Percentiles rank a stretch among this genome's conserved stretches.
Evolutionary conservation across 2,797 vertebrate species (phyloP).

Genomic region (Anableps anableps): DNA sequence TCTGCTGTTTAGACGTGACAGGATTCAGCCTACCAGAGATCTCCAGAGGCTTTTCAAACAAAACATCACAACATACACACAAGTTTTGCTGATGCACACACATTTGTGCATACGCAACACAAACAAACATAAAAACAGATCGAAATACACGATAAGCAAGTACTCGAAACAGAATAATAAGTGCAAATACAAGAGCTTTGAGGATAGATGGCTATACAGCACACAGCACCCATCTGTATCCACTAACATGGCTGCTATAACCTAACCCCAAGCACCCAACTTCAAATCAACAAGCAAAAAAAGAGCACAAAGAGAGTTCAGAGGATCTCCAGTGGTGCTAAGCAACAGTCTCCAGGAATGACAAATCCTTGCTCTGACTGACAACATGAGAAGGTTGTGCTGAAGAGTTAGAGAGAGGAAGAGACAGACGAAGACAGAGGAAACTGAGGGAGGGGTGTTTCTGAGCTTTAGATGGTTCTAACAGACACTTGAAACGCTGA

Average conservation of each 20-base stretch:
- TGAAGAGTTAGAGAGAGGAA: slow-evolving; percentile 55
- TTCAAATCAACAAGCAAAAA: slow-evolving; percentile 34
- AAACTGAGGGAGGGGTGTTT: slow-evolving; percentile 27
- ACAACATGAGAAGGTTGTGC: slow-evolving; percentile 61
- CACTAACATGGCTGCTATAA: slow-evolving; percentile 18
- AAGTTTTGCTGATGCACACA: slow-evolving; percentile 8
- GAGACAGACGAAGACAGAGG: slow-evolving; percentile 43
- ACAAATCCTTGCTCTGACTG: slow-evolving; percentile 61
- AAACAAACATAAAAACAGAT: slow-evolving; percentile 13
- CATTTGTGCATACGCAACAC: slow-evolving; percentile 10
- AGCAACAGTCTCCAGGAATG: slow-evolving; percentile 55
- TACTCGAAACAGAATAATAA: slow-evolving; percentile 13
- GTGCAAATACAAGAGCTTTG: slow-evolving; percentile 16
- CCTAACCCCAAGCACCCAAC: slow-evolving; percentile 12
- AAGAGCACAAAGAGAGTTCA: slow-evolving; percentile 28
- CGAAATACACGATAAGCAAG: slow-evolving; percentile 15
- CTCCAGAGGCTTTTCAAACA: slow-evolving; percentile 60
- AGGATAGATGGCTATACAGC: neutral
- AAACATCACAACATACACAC: slow-evolving; percentile 36
- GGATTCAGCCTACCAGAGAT: slow-evolving; percentile 53
- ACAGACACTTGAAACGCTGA: slow-evolving; percentile 52
- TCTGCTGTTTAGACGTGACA: slow-evolving; percentile 61
- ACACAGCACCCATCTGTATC: neutral
- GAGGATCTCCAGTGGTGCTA: slow-evolving; percentile 48
- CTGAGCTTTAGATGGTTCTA: slow-evolving; percentile 36